phyloP scores from a whole-genome alignment of 2,797 vertebrate species.

The Bryconaethiops microstoma region DNA sequence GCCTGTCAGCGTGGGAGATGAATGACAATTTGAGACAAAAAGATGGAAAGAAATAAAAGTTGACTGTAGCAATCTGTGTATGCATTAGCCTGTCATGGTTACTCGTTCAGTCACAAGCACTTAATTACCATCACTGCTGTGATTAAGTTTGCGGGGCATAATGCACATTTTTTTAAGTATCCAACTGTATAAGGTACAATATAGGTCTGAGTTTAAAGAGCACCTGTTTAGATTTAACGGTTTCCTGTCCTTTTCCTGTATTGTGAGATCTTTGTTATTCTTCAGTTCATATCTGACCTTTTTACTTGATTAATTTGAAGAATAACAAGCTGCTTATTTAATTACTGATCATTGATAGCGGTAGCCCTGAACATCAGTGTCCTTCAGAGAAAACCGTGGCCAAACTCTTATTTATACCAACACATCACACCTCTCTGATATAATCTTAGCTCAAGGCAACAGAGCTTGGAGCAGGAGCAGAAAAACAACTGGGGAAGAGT shows the following conservation, averaged over 20 bases:
- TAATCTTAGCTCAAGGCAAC: neutral
- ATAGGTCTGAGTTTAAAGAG: too few species aligned
- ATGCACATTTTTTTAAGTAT: too few species aligned
- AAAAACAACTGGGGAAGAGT: neutral
- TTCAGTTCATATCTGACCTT: too few species aligned
- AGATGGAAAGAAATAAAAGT: neutral
- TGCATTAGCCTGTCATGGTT: too few species aligned
- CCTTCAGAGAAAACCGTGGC: neutral
- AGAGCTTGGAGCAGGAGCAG: neutral
- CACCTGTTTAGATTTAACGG: too few species aligned
- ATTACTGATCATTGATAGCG: neutral
- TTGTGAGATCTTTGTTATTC: too few species aligned
- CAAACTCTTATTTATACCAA: neutral
- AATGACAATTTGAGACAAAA: constrained; percentile 1
- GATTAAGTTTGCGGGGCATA: too few species aligned
- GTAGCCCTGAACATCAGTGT: neutral
- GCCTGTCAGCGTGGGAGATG: neutral
- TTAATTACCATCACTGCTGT: too few species aligned
- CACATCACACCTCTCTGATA: neutral
- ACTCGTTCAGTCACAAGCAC: too few species aligned
- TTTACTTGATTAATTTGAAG: neutral
- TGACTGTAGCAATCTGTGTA: neutral
- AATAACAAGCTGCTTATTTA: neutral
- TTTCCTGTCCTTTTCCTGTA: too few species aligned
- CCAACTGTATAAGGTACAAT: too few species aligned